Evolutionary conservation across 2,113 vertebrate species (phyloP).

Genomic region (Porphyrio hochstetteri): DNA sequence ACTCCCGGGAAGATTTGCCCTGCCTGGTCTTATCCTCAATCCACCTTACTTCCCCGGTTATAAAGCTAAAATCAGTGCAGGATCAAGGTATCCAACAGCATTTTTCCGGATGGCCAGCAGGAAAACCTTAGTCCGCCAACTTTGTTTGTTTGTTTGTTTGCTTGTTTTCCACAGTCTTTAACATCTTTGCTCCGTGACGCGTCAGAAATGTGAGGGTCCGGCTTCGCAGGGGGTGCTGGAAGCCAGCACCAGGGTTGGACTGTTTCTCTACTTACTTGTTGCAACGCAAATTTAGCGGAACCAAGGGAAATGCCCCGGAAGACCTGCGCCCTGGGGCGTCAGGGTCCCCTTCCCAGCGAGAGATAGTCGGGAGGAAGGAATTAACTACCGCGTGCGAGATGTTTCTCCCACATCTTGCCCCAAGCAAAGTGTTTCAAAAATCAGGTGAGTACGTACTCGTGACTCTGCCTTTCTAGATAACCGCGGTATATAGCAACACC

Average conservation of each 20-base stretch:
- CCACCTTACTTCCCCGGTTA: neutral
- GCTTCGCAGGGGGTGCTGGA: neutral
- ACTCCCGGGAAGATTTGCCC: neutral
- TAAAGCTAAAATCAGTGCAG: neutral
- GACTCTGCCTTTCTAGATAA: conserved; percentile 1
- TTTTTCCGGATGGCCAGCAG: neutral
- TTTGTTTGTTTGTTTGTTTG: too few relatives aligned
- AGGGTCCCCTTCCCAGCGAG: neutral
- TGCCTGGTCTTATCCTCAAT: neutral
- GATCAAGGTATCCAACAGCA: neutral
- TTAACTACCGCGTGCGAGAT: neutral
- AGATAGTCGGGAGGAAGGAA: neutral
- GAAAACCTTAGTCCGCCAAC: neutral
- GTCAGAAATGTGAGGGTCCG: neutral
- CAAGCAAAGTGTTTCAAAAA: conserved; percentile 4
- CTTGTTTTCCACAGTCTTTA: neutral
- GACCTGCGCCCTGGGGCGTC: neutral
- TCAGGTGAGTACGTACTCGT: neutral
- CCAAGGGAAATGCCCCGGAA: neutral
- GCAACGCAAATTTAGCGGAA: neutral
- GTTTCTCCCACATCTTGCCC: neutral
- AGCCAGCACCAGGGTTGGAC: neutral
- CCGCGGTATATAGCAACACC: neutral
- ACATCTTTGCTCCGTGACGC: neutral
- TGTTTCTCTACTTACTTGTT: neutral